Evolutionary conservation across 2,888 invertebrate genomes (phyloP).

Genomic region (Andrena chrysosceles): DNA sequence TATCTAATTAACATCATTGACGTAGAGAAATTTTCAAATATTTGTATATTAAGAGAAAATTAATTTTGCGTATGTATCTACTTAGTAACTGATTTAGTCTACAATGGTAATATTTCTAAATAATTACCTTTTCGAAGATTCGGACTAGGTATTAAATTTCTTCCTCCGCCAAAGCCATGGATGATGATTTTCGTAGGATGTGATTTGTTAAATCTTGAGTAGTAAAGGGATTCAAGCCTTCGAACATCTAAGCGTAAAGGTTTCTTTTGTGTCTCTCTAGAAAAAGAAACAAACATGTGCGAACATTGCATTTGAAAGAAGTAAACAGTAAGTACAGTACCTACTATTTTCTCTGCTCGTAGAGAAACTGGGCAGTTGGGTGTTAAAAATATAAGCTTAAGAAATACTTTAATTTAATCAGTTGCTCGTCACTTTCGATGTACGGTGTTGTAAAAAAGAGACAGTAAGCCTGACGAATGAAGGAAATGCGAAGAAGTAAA

Average conservation of each 20-base stretch:
- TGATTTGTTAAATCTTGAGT: constrained; percentile 91
- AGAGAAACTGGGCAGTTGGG: not conserved
- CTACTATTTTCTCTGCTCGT: not conserved
- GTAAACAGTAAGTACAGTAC: constrained; percentile 3
- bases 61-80: too few species aligned
- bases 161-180: constrained; percentile 95
- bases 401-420: not conserved
- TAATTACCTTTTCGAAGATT: constrained; percentile 90
- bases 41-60: too few species aligned
- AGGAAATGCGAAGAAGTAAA: constrained; percentile 48
- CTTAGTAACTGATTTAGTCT: too few species aligned
- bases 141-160: constrained; percentile 93
- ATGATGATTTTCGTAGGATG: constrained; percentile 95
- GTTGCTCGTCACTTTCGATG: constrained; percentile 9
- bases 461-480: not conserved
- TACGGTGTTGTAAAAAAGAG: not conserved
- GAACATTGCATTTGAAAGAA: not conserved
- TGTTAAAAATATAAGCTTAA: not conserved
- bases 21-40: too few species aligned
- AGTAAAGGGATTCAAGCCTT: constrained; percentile 89
- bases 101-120: not conserved
- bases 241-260: constrained; percentile 91
- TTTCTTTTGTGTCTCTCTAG: constrained; percentile 90
- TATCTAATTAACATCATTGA: too few species aligned
- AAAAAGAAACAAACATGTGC: constrained; percentile 14